Conservation (phyloP, 2,113 vertebrate species). For the Sterrhoptilus dennistouni region DNA sequence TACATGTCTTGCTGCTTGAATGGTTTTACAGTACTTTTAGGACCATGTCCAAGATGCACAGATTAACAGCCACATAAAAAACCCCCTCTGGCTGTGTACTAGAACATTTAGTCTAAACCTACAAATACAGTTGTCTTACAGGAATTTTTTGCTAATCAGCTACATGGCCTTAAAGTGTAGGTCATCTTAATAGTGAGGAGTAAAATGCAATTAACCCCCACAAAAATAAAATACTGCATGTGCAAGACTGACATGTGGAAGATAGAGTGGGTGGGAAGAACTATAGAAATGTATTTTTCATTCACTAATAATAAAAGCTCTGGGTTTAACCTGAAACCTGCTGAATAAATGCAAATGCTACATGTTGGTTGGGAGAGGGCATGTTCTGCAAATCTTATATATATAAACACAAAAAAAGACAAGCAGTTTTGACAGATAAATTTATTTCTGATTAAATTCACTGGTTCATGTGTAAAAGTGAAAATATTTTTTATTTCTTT, state of each 20-base stretch:
- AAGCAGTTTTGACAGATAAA: background rate
- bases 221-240: background rate
- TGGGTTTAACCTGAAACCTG: background rate
- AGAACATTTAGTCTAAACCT: conserved; percentile 59
- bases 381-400: background rate
- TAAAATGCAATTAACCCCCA: background rate
- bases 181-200: conserved; percentile 26
- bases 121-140: background rate
- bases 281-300: background rate
- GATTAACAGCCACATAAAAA: conserved; percentile 51
- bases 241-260: background rate
- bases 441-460: background rate
- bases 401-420: background rate
- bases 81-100: background rate
- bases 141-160: conserved; percentile 29
- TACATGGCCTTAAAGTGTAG: conserved; percentile 25
- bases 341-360: background rate
- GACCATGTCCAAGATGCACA: conserved; percentile 33
- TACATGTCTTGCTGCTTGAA: conserved; percentile 47
- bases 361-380: background rate
- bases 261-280: background rate
- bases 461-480: background rate
- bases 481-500: background rate
- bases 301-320: background rate
- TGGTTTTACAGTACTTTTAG: conserved; percentile 50